Base-by-base conservation (phyloP, 2,113 vertebrate genomes). In the Colius striatus region DNA sequence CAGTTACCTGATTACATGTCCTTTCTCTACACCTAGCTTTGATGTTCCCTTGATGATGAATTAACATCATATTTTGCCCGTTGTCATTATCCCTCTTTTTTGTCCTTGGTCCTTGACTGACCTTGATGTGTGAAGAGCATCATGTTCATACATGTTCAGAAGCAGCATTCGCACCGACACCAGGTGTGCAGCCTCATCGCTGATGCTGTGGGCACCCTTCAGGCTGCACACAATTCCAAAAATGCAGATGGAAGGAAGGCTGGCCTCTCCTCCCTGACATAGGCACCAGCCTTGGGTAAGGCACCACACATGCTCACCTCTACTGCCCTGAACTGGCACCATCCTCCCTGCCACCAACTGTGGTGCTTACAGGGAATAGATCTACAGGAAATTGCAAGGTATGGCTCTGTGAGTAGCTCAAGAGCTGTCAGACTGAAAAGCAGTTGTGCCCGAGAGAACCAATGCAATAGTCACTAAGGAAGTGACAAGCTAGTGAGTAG, bases 131-230 rank as follows among this genome's bases (percentile, higher is more conserved):
- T 0, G 0, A n/a, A 8, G 30, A 51, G 11, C 13, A 10, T 8
- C 3, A 43, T 20, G 0, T 22, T 16, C 23, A 25, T 6, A 9
- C 8, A 25, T 0, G 0, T 3, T 10, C 12, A 16, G 16, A 27
- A 17, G 75, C 43, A 32, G 34, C 0, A 1, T 63, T 34, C 8
- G 0, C 4, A 0, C 7, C 2, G 1, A 4, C 32, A 9, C 0
- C 0, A 0, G 13, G 83, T 12, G 11, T 2, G 13, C 32, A 8
- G 5, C 6, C 19, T 45, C 50, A 20, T 20, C 4, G 0, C 4
- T 2, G 13, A 22, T 13, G 38, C 3, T 10, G 18, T 0, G 3
- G 21, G 32, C 48, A 50, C 36, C 30, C 11, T 34, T 18, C 26
- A 4, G n/a, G 18, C 45, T 47, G 29, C 0, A 0, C 54, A 11